Percentiles rank a stretch among this genome's conserved stretches.
Conservation (phyloP, 2,113 vertebrate genomes). For the Corythoichthys intestinalis region DNA sequence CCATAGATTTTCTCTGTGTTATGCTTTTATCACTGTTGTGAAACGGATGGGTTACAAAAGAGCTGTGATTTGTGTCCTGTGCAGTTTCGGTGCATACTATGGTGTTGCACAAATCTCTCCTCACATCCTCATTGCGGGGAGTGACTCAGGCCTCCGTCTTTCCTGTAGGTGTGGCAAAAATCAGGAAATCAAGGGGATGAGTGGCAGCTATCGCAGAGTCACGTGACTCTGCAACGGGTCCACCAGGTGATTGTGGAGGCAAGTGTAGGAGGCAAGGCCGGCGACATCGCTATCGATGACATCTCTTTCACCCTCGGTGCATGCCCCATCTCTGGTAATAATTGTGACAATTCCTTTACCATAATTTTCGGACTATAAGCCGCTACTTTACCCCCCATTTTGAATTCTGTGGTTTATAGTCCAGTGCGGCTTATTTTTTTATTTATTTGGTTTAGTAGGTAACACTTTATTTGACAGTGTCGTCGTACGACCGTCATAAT, state of each 20-base stretch:
- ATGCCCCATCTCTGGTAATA: slow-evolving; percentile 64
- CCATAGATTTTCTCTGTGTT: slow-evolving; percentile 12
- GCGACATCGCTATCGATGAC: slow-evolving; percentile 73
- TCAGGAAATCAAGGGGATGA: slow-evolving; percentile 59
- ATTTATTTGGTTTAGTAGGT: too few species aligned
- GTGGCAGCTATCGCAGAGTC: slow-evolving; percentile 60
- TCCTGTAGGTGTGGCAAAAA: slow-evolving; percentile 73
- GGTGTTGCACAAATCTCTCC: slow-evolving; percentile 53
- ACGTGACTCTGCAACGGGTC: slow-evolving; percentile 57
- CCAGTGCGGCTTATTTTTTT: too few species aligned
- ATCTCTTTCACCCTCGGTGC: slow-evolving; percentile 50
- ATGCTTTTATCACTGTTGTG: slow-evolving; percentile 49
- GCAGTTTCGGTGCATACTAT: slow-evolving; percentile 29
- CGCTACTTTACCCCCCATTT: too few species aligned
- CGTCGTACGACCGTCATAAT: too few species aligned
- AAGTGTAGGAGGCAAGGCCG: slow-evolving; percentile 64
- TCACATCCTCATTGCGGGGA: slow-evolving; percentile 62
- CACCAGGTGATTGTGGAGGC: slow-evolving; percentile 70
- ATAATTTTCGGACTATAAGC: too few species aligned
- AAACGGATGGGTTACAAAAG: slow-evolving; percentile 56
- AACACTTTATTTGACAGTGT: too few species aligned
- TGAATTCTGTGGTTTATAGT: too few species aligned
- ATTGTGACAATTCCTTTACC: not conserved
- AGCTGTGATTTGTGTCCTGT: slow-evolving; percentile 28
- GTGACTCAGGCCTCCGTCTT: slow-evolving; percentile 53